These are phyloP conservation scores for Astyanax mexicanus DNA, from an alignment of 2,797 vertebrate genomes.

Conservation along the genomic window DNA sequence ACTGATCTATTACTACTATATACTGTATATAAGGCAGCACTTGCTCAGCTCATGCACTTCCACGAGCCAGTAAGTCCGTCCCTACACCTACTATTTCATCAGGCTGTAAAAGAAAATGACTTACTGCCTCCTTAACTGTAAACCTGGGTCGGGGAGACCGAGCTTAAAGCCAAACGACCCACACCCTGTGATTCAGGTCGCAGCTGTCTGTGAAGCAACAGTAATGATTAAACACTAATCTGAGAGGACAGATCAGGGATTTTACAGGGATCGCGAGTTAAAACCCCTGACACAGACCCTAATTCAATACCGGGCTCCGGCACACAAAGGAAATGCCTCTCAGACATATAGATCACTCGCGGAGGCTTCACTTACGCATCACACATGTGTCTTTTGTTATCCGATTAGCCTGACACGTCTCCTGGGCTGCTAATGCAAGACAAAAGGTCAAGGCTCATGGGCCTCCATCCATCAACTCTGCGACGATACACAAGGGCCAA, in stretches of 20 bases:
- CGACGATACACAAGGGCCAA: background rate
- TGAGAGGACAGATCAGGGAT: slow-evolving; percentile 29
- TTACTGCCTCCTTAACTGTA: background rate
- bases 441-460: slow-evolving; percentile 46
- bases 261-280: slow-evolving; percentile 26
- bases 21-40: background rate
- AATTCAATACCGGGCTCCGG: slow-evolving; percentile 55
- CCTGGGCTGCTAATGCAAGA: slow-evolving; percentile 25
- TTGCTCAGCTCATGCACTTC: background rate
- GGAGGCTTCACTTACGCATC: slow-evolving; percentile 33
- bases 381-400: slow-evolving; percentile 35
- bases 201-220: slow-evolving; percentile 41
- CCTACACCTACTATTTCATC: background rate
- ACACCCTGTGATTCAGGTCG: slow-evolving; percentile 22
- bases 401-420: slow-evolving; percentile 39
- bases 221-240: slow-evolving; percentile 47
- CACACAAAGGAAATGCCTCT: slow-evolving; percentile 50
- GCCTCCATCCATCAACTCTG: slow-evolving; percentile 39
- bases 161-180: slow-evolving; percentile 11
- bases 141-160: slow-evolving; percentile 24
- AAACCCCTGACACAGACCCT: slow-evolving; percentile 44
- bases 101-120: slow-evolving; percentile 1
- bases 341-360: slow-evolving; percentile 38
- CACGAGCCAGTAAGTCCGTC: background rate
- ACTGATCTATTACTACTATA: too few relatives aligned